Base-by-base conservation (phyloP, 2,888 invertebrate species). In the Agonopterix subpropinquella region DNA sequence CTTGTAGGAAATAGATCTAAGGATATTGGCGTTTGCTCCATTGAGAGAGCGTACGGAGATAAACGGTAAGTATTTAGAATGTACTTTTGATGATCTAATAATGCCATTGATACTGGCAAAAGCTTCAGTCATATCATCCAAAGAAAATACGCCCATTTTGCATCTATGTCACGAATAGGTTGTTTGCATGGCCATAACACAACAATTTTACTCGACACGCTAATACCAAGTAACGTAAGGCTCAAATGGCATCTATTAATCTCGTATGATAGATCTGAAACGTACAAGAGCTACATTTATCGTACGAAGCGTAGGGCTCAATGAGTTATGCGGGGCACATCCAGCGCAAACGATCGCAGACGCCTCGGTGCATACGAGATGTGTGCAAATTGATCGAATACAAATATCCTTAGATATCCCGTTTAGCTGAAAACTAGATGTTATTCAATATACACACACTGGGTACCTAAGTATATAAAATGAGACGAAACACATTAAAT, bases 321-420 rank as follows among this genome's bases (percentile, higher is more conserved):
- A 70, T 79, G 77, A 76, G 73, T 71, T 79, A 83, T 83, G 76
- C 81, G 52, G 62, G 60, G 72, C 81, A 81, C 81, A 83, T 73
- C 63, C 61, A 67, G 61, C 62, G 70, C 72, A 75, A 78, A 73
- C 77, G 80, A 79, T 83, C 76, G 67, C 68, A 57, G 55, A 50
- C 64, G 70, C 74, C 61, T 61, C 59, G 63, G 65, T 74, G 80
- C 82, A 84, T 81, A 80, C 80, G 70, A 72, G 70, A 83, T 80
- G 71, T 67, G 64, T 59, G 73, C 67, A 73, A 81, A 81, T 78
- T 78, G 77, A 80, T 76, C 73, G 75, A 77, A 82, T 80, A 78
- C 76, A 76, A 78, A 82, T 78, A 71, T 62, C 65, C 64, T 60
- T 56, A 59, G 18, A 39, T 41, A 44, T 28, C 36, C 18, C 18